phyloP scores from a whole-genome alignment of 1,140 invertebrate genomes.

The Choristoneura fumiferana region DNA sequence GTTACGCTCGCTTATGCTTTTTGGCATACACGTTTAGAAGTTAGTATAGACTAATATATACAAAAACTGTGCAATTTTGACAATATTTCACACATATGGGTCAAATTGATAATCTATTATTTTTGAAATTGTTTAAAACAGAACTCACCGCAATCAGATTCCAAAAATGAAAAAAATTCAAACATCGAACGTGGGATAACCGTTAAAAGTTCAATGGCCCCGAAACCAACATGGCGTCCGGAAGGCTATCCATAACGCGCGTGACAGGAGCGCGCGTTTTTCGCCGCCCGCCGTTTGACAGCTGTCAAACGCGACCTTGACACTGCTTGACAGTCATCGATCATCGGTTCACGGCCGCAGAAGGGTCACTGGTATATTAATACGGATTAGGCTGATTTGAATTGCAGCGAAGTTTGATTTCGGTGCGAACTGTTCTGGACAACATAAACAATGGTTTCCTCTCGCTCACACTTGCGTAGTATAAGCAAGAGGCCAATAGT shows the following conservation, averaged over 20 bases:
- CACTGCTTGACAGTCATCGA: constrained; percentile 62
- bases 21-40: too few species aligned
- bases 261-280: constrained; percentile 61
- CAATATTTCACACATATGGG: too few species aligned
- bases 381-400: constrained; percentile 12
- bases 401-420: neutral
- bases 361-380: constrained; percentile 1
- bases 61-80: too few species aligned
- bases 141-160: constrained; percentile 9
- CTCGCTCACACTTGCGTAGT: too few species aligned
- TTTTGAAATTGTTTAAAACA: constrained; percentile 1
- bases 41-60: too few species aligned
- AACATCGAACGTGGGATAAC: constrained; percentile 9
- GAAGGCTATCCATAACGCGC: constrained; percentile 64
- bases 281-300: constrained; percentile 55
- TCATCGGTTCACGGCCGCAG: constrained; percentile 35
- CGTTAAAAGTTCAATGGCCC: constrained; percentile 47
- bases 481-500: too few species aligned
- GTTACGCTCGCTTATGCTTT: too few species aligned
- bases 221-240: constrained; percentile 49
- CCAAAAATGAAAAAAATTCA: constrained; percentile 15
- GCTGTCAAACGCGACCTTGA: constrained; percentile 71
- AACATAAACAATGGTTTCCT: too few species aligned
- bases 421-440: too few species aligned
- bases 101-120: too few species aligned